Evolutionary conservation across 2,113 vertebrate species (phyloP), one percentile per base, ranked within the genome.

Genomic region (Silurus glanis): DNA sequence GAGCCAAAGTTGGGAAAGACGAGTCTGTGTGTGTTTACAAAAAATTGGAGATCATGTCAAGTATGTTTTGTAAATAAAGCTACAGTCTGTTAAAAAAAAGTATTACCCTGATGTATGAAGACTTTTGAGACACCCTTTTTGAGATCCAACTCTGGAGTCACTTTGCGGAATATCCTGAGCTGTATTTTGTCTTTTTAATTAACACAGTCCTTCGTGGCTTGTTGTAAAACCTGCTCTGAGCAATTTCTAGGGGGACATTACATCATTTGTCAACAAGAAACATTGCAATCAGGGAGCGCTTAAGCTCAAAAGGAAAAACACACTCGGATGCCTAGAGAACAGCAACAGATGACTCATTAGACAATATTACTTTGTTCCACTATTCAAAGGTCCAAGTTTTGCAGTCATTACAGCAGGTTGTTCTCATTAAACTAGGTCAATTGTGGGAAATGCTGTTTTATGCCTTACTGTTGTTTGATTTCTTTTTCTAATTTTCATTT

Each of bases 331-430:
- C 69, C 66, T 16, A 79, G 78, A 53, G 49, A 45, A 83, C 51
- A 72, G 82, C 72, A 67, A 53, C 49, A 67, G 25, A 66, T 85
- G 84, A 80, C 75, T 80, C 84, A 75, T 78, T 25, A 72, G 17
- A 66, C 47, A 28, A 23, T 58, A 78, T 69, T 67, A 69, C 51
- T 17, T 80, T 85, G 58, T 85, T 84, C 55, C 74, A 85, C 25
- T 80, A 17, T 25, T 58, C 84, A 28, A 80, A 25, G n/a, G 9
- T 85, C 61, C 74, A 85, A 37, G 72, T 78, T 78, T 67, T 53
- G 21, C 5, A 21, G 47, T 85, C 67, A 67, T 55, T 79, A 80
- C 0, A 80, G 9, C 53, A 79, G 25, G 62, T 69, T 56, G 37
- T 84, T 84, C n/a, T 67, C 23, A n/a, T 49, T 76, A 62, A 14